Evolutionary conservation across 2,888 invertebrate species (phyloP).

Genomic region (Ormyrus rosae): DNA sequence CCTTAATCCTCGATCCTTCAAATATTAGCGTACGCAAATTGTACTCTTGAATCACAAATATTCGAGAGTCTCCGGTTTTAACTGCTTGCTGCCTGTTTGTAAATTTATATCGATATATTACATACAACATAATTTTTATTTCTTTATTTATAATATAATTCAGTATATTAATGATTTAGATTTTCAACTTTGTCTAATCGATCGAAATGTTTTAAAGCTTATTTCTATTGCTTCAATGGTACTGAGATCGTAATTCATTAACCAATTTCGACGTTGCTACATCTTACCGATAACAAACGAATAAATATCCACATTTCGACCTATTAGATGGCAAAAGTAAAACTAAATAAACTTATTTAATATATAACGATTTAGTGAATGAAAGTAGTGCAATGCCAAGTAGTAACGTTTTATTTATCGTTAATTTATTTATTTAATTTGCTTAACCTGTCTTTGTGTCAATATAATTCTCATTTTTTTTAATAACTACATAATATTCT

Average conservation of each 20-base stretch:
- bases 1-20: conserved; percentile 57
- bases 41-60: conserved; percentile 48
- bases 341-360: conserved; percentile 32
- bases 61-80: conserved; percentile 68
- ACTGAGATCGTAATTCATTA: conserved; percentile 37
- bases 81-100: conserved; percentile 74
- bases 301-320: conserved; percentile 35
- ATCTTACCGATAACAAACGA: not conserved
- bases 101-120: conserved; percentile 46
- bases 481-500: conserved; percentile 39
- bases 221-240: conserved; percentile 3
- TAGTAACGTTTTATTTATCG: conserved; percentile 59
- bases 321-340: conserved; percentile 37
- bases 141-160: conserved; percentile 43
- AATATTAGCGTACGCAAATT: conserved; percentile 58
- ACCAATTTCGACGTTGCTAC: conserved; percentile 15
- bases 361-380: conserved; percentile 59
- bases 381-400: conserved; percentile 62
- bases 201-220: conserved; percentile 41
- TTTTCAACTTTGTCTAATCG: conserved; percentile 32
- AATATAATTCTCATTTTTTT: conserved; percentile 44
- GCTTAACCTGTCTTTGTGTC: conserved; percentile 60
- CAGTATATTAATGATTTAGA: conserved; percentile 42
- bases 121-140: conserved; percentile 45
- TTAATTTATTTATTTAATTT: conserved; percentile 56